Percentiles rank a stretch among this genome's conserved stretches.
These are phyloP conservation scores for Platycheirus rosarum DNA, from an alignment of 2,888 invertebrate species.

Conservation along the genomic window DNA sequence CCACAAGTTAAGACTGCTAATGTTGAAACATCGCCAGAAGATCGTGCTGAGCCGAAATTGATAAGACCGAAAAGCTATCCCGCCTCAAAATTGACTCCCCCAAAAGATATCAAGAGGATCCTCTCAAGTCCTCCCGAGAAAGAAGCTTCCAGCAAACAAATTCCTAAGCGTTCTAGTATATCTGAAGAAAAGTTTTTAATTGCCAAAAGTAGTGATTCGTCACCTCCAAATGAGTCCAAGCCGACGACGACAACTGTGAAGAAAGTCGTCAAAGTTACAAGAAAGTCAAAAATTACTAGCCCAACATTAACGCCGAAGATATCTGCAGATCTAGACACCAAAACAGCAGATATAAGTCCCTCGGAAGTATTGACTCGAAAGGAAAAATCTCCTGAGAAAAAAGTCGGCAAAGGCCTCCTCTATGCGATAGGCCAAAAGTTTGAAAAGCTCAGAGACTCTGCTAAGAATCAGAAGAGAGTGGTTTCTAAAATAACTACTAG, in stretches of 20 bases:
- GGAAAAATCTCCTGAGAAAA: slow-evolving; percentile 84
- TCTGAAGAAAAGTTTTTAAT: slow-evolving; percentile 77
- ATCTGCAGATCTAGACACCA: slow-evolving; percentile 77
- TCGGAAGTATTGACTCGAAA: slow-evolving; percentile 76
- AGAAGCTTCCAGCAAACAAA: slow-evolving; percentile 28
- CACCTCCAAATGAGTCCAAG: slow-evolving; percentile 76
- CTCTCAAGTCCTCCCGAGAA: slow-evolving; percentile 41
- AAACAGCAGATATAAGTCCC: slow-evolving; percentile 79
- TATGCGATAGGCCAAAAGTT: slow-evolving; percentile 91
- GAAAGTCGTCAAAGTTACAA: slow-evolving; percentile 78
- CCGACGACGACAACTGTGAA: slow-evolving; percentile 73
- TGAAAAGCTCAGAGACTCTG: slow-evolving; percentile 86
- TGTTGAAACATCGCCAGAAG: slow-evolving; percentile 31
- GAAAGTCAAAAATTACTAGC: slow-evolving; percentile 79
- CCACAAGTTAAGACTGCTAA: slow-evolving; percentile 44
- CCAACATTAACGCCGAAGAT: slow-evolving; percentile 77
- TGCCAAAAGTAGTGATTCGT: slow-evolving; percentile 75
- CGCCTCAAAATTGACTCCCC: slow-evolving; percentile 81
- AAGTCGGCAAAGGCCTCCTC: slow-evolving; percentile 86
- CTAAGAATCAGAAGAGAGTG: slow-evolving; percentile 82
- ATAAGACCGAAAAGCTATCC: slow-evolving; percentile 86
- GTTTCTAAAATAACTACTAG: slow-evolving; percentile 56
- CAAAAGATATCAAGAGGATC: slow-evolving; percentile 80
- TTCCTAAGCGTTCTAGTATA: slow-evolving; percentile 43
- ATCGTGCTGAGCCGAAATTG: slow-evolving; percentile 76